Evolutionary conservation across 1,140 invertebrate genomes (phyloP), one percentile per base, ranked within the genome.

Genomic region (Drosophila parabipectinata): DNA sequence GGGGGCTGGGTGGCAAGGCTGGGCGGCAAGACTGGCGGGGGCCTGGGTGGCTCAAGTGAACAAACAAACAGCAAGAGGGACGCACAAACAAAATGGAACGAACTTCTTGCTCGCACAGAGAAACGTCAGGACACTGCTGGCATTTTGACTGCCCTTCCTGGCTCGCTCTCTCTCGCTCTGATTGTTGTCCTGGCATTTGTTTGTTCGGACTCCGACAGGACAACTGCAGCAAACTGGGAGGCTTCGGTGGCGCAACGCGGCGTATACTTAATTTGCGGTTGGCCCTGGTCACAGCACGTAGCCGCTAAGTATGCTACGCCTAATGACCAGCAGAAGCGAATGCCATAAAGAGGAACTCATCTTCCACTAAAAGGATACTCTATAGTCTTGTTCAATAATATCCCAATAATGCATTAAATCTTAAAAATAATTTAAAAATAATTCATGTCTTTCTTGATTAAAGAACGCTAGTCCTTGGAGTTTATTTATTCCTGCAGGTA

Each of bases 191-290:
- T 72, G 47, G 61, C 72, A 61, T 67, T 80, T 80, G 77, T 80
- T 80, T 80, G 77, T 60, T 55, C 59, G 58, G 72, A 21, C 44
- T 21, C 15, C n/a, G 44, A 32, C 47, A 44, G 30, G 45, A 59
- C 52, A 77, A 77, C 79, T 82, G 79, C 79, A 82, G 73, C 73
- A 62, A 50, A 60, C 62, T 63, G 56, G 51, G 15, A 21, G 24
- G 32, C 39, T 34, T 26, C 44, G 68, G 51, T 57, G 61, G 62
- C 30, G 53, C 69, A 64, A 69, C 73, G 63, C 75, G 63, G 62
- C 79, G 74, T 82, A 68, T 82, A 82, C 79, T 82, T 82, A 77
- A 82, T 82, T 82, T 82, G 79, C 72, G 79, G 79, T 56, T 74
- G 79, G 69, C 73, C 58, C 58, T 77, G 78, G 73, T 76, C 78